Base-by-base conservation (phyloP, 2,797 vertebrate genomes). In the Acanthiza pusilla region DNA sequence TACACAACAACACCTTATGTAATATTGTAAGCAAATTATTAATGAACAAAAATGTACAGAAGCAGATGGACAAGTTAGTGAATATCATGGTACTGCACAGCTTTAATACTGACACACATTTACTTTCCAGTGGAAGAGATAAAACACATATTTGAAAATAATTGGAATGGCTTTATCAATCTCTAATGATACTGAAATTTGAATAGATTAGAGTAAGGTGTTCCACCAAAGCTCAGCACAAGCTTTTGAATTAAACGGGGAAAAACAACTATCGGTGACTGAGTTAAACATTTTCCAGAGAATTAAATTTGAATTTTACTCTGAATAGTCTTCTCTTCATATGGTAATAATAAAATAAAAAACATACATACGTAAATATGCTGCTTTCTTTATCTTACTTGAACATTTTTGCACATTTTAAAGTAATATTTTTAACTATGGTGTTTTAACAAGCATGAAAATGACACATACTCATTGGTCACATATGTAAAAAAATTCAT, bases 51-150 rank as follows among this genome's bases (percentile, higher is more conserved):
- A 97, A 95, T 89, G 87, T 96, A 97, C 91, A 97, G 94, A 97
- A 97, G 96, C 89, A 96, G 92, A 97, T 98, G 97, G 89, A 96
- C 93, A 97, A 96, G 94, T 96, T 93, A 94, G 91, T 97, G 96
- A 96, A 94, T 96, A 93, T 95, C 92, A 96, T 97, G 94, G 77
- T 96, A 97, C 96, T 97, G 95, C 97, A 97, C 96, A 97, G 95
- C 75, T 97, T 97, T 97, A 98, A 98, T 98, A 98, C 97, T 97
- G 97, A 97, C 90, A 97, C 94, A 97, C 95, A 96, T 95, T 97
- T 88, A 96, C 88, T 97, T 97, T 97, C 89, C 92, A 97, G 96
- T 93, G 95, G 94, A 96, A 97, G 96, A 97, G 93, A 95, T 96
- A 97, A 97, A 96, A 96, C 96, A 96, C 91, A 42, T 74, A 96